Base-by-base conservation (phyloP, 2,888 invertebrate species). In the Megaustenia siamemsis region DNA sequence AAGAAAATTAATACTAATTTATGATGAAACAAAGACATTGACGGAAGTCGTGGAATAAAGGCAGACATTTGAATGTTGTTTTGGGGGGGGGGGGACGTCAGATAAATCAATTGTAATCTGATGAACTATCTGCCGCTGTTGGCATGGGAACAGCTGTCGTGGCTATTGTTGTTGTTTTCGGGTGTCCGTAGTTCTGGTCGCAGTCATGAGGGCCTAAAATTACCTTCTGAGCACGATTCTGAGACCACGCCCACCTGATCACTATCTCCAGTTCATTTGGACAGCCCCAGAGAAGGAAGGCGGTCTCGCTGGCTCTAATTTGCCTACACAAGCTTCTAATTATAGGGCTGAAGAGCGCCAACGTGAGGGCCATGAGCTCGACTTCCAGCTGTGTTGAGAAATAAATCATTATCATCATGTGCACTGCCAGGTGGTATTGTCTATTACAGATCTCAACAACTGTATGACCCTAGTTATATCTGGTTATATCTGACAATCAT, bases 251-350 rank as follows among this genome's bases (percentile, higher is more conserved):
- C 77, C 60, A 21, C 24, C 28, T 68, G 49, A 68, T 75, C 66
- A 43, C 63, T 63, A 82, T 63, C 53, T 45, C 60, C 15, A 18
- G 45, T 53, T 75, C 66, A 73, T 45, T 56, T 24, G 18, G 15
- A 28, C 45, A 56, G 43, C 32, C 68, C 28, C 4, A 32, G 45
- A 43, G 45, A 60, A 21, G 32, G 45, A 32, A n/a, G 79, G 66
- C 66, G 68, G 79, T 18, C 49, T 21, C 15, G 45, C 35, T 66
- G 63, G 66, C 79, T 21, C 79, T 79, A 79, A 66, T 68, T 79
- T 79, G 79, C 68, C 79, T 68, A 79, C 79, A 45, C 28, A 4
- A 32, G 32, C 79, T 15, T 63, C 45, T 79, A 28, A 79, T 79
- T 79, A 66, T 21, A n/a, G 40, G 5, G 43, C 40, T 21, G 6